Evolutionary conservation across 2,113 vertebrate genomes (phyloP).

Genomic region (Rhipidura dahli): DNA sequence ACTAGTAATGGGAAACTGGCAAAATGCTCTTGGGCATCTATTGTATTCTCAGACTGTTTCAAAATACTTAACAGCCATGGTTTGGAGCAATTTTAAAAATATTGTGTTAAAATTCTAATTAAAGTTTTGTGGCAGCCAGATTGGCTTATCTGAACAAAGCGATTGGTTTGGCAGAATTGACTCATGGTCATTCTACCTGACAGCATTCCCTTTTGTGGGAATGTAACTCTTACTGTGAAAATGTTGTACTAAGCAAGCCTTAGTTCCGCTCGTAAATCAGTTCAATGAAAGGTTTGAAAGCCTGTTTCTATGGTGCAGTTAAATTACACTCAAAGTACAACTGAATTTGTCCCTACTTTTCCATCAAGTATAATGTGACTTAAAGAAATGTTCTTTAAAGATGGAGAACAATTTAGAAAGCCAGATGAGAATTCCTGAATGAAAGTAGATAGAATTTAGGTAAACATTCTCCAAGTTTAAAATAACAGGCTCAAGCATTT

Average conservation of each 20-base stretch:
- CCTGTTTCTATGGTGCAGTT: slow-evolving; percentile 48
- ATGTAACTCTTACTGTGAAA: slow-evolving; percentile 54
- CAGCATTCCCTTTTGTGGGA: slow-evolving; percentile 40
- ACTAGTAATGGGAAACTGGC: not conserved
- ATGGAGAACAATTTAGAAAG: not conserved
- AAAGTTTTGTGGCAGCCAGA: not conserved
- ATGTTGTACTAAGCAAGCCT: slow-evolving; percentile 20
- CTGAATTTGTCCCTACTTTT: slow-evolving; percentile 48
- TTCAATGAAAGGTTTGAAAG: slow-evolving; percentile 34
- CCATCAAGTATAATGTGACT: slow-evolving; percentile 21
- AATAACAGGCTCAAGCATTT: not conserved
- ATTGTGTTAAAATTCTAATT: not conserved
- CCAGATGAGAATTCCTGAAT: not conserved
- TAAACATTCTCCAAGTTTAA: slow-evolving; percentile 35
- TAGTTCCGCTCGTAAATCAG: slow-evolving; percentile 53
- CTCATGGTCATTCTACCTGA: slow-evolving; percentile 60
- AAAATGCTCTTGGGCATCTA: not conserved
- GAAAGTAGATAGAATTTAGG: not conserved
- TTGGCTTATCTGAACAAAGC: not conserved
- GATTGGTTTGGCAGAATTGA: not conserved
- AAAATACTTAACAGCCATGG: not conserved
- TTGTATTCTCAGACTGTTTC: not conserved
- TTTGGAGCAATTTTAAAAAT: not conserved
- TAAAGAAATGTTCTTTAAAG: not conserved
- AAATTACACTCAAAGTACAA: slow-evolving; percentile 43